Evolutionary conservation across 2,888 invertebrate species (phyloP), one percentile per base, ranked within the genome.

Genomic region (Tetranychus truncatus): DNA sequence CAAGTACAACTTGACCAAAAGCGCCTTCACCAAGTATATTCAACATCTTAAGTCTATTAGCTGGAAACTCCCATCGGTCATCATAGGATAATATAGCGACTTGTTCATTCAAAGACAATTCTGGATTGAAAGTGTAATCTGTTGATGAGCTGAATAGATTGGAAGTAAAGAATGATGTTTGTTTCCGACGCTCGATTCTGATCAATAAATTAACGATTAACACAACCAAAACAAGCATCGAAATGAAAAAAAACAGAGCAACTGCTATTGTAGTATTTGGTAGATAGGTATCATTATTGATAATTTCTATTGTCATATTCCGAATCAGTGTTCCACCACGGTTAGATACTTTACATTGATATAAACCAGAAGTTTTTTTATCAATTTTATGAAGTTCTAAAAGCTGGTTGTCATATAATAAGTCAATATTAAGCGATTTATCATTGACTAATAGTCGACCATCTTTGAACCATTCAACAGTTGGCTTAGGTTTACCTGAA

Each of bases 71-170:
- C 87, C 91, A 95, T 67, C 81, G 81, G 78, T 88, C 88, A 81
- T 95, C 89, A 79, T 96, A 96, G 0, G 95, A 94, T 76, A 96
- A 83, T n/a, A 94, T 84, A 80, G 94, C 92, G 0, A 94, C 93
- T 84, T 96, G 96, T 81, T 95, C 94, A 78, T 92, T 91, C 1
- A 95, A 86, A 0, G 91, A 91, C 72, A 94, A 82, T 2, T 92
- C 91, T 0, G 93, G 93, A 84, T 95, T 72, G 21, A 72, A 46
- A 20, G 21, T 5, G 7, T 71, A 21, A n/a, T n/a, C n/a, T 34
- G 34, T 9, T 15, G 21, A 18, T 18, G 90, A 88, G 79, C 89
- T 89, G 81, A 92, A 92, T 79, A 77, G 21, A 24, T 76, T 77
- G 18, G 76, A 74, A 18, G 76, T 77, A 8, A 79, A 77, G 66